Evolutionary conservation across 2,888 invertebrate genomes (phyloP).

Genomic region (Ptychoptera albimana): DNA sequence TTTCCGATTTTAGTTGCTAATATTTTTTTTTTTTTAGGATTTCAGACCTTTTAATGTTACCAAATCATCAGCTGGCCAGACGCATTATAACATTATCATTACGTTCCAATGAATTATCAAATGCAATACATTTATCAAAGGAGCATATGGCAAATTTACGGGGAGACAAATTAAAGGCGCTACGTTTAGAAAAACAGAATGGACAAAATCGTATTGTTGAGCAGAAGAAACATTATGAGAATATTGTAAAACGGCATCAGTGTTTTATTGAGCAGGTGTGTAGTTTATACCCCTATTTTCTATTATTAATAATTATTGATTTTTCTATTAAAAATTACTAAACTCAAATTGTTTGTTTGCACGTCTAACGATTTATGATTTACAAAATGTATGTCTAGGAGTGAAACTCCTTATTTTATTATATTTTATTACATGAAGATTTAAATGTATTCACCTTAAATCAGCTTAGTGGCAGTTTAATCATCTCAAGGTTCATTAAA

Average conservation of each 20-base stretch:
- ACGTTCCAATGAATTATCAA: conserved; percentile 29
- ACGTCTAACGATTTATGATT: no score
- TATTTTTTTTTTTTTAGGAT: conserved; percentile 15
- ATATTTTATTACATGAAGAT: no score
- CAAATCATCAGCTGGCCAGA: conserved; percentile 29
- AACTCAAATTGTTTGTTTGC: no score
- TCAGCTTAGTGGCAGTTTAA: no score
- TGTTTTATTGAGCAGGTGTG: conserved; percentile 61
- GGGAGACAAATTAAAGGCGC: conserved; percentile 26
- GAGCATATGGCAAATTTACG: conserved; percentile 27
- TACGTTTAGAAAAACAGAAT: conserved; percentile 28
- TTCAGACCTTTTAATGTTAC: conserved; percentile 28
- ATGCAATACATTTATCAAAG: conserved; percentile 28
- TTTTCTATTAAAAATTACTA: no score
- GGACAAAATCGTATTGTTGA: conserved; percentile 33
- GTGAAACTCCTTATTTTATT: no score
- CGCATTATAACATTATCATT: conserved; percentile 25
- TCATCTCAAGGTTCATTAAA: no score
- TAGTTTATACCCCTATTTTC: neutral
- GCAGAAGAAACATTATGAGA: conserved; percentile 57
- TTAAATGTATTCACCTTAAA: no score
- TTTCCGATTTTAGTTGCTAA: neutral
- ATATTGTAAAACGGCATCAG: conserved; percentile 59
- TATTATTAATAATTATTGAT: neutral
- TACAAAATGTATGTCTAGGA: no score